Evolutionary conservation across 2,888 invertebrate species (phyloP), one percentile per base, ranked within the genome.

Genomic region (Eilema caniola): DNA sequence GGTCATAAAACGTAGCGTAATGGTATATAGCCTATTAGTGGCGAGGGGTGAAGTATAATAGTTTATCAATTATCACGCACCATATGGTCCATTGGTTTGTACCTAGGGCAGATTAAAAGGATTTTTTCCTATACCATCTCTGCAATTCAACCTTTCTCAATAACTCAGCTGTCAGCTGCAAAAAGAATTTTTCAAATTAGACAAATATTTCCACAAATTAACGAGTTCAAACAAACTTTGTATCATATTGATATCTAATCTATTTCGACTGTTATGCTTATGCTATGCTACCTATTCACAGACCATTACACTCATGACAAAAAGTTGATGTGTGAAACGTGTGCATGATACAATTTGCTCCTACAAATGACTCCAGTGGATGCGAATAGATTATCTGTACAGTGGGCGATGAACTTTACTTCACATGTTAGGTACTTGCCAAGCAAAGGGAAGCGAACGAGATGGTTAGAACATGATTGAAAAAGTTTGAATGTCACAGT

Each of bases 331-430:
- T 28, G 3, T 16, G 24, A 25, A 62, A 41, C 25, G 23, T 28
- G 37, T 37, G 37, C n/a, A 20, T 59, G 41, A 37, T 20, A 53
- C 37, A 56, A 56, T 56, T 62, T 33, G 62, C 31, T 69, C 31
- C 47, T 28, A 37, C 20, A 59, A n/a, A 64, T 64, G 69, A 69
- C 41, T 69, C n/a, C 69, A 64, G 31, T n/a, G n/a, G 24, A 64
- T 64, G 16, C 3, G 37, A 23, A 63, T 59, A 69, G 68, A 69
- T 23, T 59, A 41, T 41, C 28, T 33, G 16, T 28, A 25, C 2
- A 16, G 25, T 37, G 37, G 57, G 23, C 65, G 56, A 65, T 65
- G 65, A 66, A 57, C 33, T 56, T 56, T 23, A n/a, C 64, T 62
- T 37, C 10, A 16, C 24, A 62, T 41, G 16, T 12, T 8, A 7